phyloP scores from a whole-genome alignment of 2,888 invertebrate species.

The Synergus gifuensis region DNA sequence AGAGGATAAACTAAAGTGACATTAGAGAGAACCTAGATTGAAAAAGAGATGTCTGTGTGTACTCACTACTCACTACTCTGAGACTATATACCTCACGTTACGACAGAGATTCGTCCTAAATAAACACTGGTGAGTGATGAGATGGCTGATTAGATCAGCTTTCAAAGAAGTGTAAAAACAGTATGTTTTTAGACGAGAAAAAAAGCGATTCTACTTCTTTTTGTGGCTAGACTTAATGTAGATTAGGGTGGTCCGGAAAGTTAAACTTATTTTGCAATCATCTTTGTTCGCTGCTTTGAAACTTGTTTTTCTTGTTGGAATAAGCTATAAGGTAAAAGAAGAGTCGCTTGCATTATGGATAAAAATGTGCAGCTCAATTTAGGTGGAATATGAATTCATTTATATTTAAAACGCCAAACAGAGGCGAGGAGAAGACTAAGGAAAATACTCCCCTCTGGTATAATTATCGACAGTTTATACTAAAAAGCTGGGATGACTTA shows the following conservation, averaged over 20 bases:
- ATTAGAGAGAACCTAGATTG: slow-evolving; percentile 18
- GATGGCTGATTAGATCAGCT: slow-evolving; percentile 39
- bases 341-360: slow-evolving; percentile 38
- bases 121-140: slow-evolving; percentile 37
- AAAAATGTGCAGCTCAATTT: slow-evolving; percentile 27
- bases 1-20: slow-evolving; percentile 33
- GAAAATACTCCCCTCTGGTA: slow-evolving; percentile 10
- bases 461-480: slow-evolving; percentile 41
- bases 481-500: slow-evolving; percentile 36
- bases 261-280: slow-evolving; percentile 24
- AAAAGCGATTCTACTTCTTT: not conserved
- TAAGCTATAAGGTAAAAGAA: not conserved
- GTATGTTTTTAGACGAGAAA: slow-evolving; percentile 12
- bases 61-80: not conserved
- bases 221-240: slow-evolving; percentile 26
- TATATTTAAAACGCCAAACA: slow-evolving; percentile 20
- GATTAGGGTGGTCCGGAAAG: slow-evolving; percentile 29
- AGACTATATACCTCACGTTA: slow-evolving; percentile 6
- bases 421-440: slow-evolving; percentile 28
- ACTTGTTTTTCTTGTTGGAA: slow-evolving; percentile 12
- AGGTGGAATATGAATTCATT: slow-evolving; percentile 41
- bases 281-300: slow-evolving; percentile 8
- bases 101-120: slow-evolving; percentile 39
- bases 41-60: slow-evolving; percentile 12
- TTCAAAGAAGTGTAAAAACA: slow-evolving; percentile 39